These are phyloP conservation scores for Perognathus longimembris DNA, from an alignment of 2,113 vertebrate genomes.

Conservation along the genomic window DNA sequence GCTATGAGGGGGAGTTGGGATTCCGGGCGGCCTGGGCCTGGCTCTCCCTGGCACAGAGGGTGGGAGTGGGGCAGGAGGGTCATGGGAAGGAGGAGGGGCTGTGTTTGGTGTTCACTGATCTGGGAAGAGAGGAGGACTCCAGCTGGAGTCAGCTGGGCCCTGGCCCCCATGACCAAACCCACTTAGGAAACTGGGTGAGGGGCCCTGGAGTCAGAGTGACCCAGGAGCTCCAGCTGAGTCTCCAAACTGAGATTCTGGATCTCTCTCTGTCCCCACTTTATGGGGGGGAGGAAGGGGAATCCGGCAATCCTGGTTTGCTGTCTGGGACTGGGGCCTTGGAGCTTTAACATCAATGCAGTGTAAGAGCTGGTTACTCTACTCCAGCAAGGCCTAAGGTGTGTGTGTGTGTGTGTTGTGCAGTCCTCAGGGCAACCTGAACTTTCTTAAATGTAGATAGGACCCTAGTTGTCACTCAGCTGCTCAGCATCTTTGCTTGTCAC, in stretches of 20 bases:
- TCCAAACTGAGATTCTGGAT: background rate
- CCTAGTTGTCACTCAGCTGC: background rate
- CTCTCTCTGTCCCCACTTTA: background rate
- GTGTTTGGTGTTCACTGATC: conserved; percentile 31
- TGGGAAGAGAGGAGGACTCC: background rate
- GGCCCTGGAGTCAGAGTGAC: background rate
- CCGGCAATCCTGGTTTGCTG: background rate
- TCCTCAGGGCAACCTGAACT: background rate
- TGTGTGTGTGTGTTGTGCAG: background rate
- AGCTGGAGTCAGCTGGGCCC: conserved; percentile 33
- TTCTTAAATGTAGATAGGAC: background rate
- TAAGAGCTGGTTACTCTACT: background rate
- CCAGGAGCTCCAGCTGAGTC: background rate
- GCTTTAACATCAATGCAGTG: conserved; percentile 15
- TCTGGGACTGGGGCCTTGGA: background rate
- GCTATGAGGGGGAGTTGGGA: conserved; percentile 64
- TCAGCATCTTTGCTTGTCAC: too few species aligned
- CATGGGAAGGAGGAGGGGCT: conserved; percentile 63
- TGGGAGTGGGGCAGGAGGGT: conserved; percentile 65
- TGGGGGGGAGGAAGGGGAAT: too few species aligned
- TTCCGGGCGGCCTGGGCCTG: conserved; percentile 60
- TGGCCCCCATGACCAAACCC: background rate
- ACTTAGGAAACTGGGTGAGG: background rate
- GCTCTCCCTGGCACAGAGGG: conserved; percentile 85
- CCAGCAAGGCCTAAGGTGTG: background rate